Evolutionary conservation across 2,888 invertebrate genomes (phyloP), one percentile per base, ranked within the genome.

Genomic region (Poecilus cupreus): DNA sequence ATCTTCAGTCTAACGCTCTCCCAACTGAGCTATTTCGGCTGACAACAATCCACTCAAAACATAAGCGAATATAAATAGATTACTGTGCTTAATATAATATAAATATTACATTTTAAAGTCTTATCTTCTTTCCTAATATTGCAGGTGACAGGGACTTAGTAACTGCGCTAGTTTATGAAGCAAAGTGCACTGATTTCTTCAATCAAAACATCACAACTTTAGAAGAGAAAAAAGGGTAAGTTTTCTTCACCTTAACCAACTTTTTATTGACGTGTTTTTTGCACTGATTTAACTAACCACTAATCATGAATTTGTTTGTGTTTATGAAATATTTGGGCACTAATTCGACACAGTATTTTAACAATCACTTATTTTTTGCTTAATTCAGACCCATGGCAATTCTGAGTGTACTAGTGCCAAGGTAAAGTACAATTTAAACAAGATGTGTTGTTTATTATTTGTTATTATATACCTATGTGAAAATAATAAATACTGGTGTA

Each of bases 361-460:
- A 68, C 37, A 4, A 32, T 43, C 46, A 37, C 3, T 49, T 16
- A 64, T 64, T 43, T 57, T 24, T 72, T 70, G 49, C 39, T 54
- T n/a, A 24, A 22, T 39, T 89, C 89, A 94, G 94, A 91, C 96
- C 96, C 90, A 96, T 97, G 92, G 96, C 96, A 90, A 95, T 95
- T 92, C 94, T 96, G 94, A 96, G 96, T 93, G 95, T 96, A 92
- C 93, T 96, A 89, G 92, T 96, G 91, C 94, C 96, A 94, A 97
- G 97, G 97, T 97, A 97, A 94, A 91, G 93, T 93, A 90, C 18
- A 46, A 46, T n/a, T 39, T 39, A 2, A 3, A n/a, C 39, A 39
- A 39, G n/a, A n/a, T n/a, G n/a, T n/a, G n/a, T n/a, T n/a, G n/a
- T n/a, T n/a, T n/a, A n/a, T n/a, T n/a, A n/a, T n/a, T n/a, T n/a